phyloP scores from a whole-genome alignment of 2,888 invertebrate species.

The Bhutanitis thaidina region DNA sequence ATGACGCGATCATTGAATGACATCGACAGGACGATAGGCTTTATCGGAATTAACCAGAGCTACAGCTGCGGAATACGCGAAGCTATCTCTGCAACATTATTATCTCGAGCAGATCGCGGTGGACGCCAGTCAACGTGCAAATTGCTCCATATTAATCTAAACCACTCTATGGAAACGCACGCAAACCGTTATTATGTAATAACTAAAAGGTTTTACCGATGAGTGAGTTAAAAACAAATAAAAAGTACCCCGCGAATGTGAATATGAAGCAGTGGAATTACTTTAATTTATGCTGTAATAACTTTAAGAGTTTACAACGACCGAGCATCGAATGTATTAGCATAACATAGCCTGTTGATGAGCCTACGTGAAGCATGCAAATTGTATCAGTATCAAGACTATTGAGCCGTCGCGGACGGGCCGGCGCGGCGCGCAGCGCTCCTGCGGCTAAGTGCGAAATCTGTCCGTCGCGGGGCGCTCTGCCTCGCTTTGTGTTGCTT shows the following conservation, averaged over 20 bases:
- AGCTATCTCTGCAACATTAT: slow-evolving; percentile 1
- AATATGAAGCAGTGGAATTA: too few species aligned
- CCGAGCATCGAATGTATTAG: too few species aligned
- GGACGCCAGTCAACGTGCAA: slow-evolving; percentile 1
- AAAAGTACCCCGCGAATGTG: too few species aligned
- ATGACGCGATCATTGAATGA: too few species aligned
- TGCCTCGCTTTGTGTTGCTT: slow-evolving; percentile 17
- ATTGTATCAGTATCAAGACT: slow-evolving; percentile 28
- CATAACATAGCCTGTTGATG: background rate
- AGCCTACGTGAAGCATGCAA: background rate
- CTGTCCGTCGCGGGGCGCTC: slow-evolving; percentile 26
- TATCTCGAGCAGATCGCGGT: background rate
- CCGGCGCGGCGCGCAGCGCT: slow-evolving; percentile 15
- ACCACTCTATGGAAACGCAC: slow-evolving; percentile 1
- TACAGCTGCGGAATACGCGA: background rate
- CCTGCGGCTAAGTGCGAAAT: slow-evolving; percentile 43
- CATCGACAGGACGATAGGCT: background rate
- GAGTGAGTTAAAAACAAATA: too few species aligned
- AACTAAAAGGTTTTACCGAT: background rate
- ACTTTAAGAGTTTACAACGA: too few species aligned
- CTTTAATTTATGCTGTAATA: too few species aligned
- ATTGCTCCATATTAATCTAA: slow-evolving; percentile 4
- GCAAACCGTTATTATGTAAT: background rate
- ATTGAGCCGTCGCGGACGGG: slow-evolving; percentile 23
- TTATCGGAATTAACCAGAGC: background rate